Evolutionary conservation across 2,113 vertebrate species (phyloP), one percentile per base, ranked within the genome.

Genomic region (Cathartes aura): DNA sequence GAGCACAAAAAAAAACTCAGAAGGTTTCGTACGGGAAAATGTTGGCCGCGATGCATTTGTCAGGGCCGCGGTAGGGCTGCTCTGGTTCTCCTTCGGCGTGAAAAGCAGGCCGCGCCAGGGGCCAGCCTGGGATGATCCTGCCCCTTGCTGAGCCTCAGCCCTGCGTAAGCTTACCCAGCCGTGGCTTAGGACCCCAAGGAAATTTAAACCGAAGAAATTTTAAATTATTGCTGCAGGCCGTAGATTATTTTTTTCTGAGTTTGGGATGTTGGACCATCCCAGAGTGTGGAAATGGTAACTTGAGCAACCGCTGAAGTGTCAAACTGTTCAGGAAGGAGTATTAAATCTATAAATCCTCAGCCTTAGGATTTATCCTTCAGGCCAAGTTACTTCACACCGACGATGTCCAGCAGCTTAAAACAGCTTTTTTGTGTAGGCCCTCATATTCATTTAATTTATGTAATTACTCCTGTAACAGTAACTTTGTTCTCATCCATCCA

Each of bases 21-120:
- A 38, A 32, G 30, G 8, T 56, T 24, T 47, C 5, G 2, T 29
- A 3, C 2, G 14, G 18, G 36, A 38, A 43, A 82, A 59, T 5
- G 12, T 32, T 60, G 0, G 0, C n/a, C 11, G 13, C 16, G 16
- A 5, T 12, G 26, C 1, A 0, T 72, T 43, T 2, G 3, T 11
- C 56, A 17, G 32, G 26, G 47, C 48, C 50, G 45, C 12, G 60
- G 38, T 19, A 3, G 70, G 27, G 34, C 5, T 0, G 11, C 32
- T 14, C 9, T 11, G 5, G 16, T 67, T 75, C 38, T 19, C 7
- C 52, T 34, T 52, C 1, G 5, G 18, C 3, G 3, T 5, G 20
- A 36, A 50, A 45, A n/a, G 0, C 29, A 45, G 52, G 62, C 63
- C 3, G 9, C 11, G 13, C 5, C 30, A 3, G 6, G 19, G 30